Base-by-base conservation (phyloP, 2,888 invertebrate species). In the Gastrophysa polygoni region DNA sequence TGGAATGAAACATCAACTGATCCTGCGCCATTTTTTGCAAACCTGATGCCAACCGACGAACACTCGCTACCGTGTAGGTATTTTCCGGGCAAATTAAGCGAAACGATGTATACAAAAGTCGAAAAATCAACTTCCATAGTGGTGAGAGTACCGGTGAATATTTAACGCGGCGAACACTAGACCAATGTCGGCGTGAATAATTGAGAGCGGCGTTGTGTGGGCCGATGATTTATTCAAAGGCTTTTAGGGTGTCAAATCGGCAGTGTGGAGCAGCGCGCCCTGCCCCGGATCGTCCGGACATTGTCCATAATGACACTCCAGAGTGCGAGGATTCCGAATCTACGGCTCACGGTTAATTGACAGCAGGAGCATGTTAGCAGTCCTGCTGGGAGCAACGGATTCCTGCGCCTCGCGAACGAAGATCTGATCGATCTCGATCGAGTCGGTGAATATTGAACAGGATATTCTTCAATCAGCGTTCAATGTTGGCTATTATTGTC, bases 231-330 rank as follows among this genome's bases (percentile, higher is more conserved):
- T 78, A 82, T 82, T 75, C 76, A 82, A 69, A 56, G 74, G 80
- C 81, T 82, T 82, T 82, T 82, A 82, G 80, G 78, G 80, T 79
- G 81, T 81, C 81, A 81, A 80, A 79, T 77, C 75, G 76, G 75
- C 75, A 70, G 66, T 71, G 65, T 66, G 59, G 63, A 38, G 14
- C 64, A 66, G 60, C 69, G 65, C 58, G 64, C 67, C 64, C 64
- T 59, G 66, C 61, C 67, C 61, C 63, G 55, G 64, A 59, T 62
- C 60, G 63, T 57, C 59, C 59, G 59, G 60, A 64, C 64, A 48
- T 61, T 52, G 62, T 49, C 55, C 46, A 46, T 58, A 60, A 63
- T 57, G 66, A 59, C 59, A 63, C 65, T 65, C 57, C 44, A 57
- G 59, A 59, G 60, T 63, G 55, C 58, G 24, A 5, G 32, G 21